These are phyloP conservation scores for Strix uralensis DNA, from an alignment of 2,113 vertebrate genomes.

Conservation along the genomic window DNA sequence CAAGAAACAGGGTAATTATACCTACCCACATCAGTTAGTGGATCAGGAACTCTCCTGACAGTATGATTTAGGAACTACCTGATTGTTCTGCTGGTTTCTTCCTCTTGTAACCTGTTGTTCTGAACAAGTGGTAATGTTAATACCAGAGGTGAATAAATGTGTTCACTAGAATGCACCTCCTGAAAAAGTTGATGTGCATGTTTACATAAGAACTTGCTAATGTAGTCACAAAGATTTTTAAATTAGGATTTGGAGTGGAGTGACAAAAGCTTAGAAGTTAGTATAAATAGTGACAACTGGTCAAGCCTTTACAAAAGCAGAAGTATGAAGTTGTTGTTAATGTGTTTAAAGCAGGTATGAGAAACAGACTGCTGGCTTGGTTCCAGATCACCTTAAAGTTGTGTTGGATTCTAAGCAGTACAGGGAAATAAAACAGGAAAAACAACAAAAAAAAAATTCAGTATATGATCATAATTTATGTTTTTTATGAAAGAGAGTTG, in stretches of 20 bases:
- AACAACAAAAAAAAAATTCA: background rate
- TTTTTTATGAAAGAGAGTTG: background rate
- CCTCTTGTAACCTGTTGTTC: background rate
- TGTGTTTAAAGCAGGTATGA: background rate
- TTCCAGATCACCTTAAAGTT: background rate
- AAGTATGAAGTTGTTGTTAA: background rate
- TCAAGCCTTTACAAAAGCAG: background rate
- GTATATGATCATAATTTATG: background rate
- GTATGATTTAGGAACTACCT: background rate
- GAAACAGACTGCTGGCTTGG: background rate
- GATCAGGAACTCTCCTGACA: background rate
- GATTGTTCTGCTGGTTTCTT: background rate
- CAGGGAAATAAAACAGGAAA: background rate
- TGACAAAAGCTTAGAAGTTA: background rate
- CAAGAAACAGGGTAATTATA: background rate
- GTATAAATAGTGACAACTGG: background rate
- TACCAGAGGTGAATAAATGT: background rate
- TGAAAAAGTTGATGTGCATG: background rate
- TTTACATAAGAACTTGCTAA: background rate
- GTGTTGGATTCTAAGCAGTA: background rate
- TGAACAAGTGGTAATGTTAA: background rate
- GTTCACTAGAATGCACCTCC: background rate
- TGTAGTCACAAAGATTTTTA: background rate
- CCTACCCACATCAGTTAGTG: background rate
- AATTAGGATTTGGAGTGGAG: background rate